Evolutionary conservation across 2,113 vertebrate species (phyloP).

Genomic region (Brachyhypopomus gauderio): DNA sequence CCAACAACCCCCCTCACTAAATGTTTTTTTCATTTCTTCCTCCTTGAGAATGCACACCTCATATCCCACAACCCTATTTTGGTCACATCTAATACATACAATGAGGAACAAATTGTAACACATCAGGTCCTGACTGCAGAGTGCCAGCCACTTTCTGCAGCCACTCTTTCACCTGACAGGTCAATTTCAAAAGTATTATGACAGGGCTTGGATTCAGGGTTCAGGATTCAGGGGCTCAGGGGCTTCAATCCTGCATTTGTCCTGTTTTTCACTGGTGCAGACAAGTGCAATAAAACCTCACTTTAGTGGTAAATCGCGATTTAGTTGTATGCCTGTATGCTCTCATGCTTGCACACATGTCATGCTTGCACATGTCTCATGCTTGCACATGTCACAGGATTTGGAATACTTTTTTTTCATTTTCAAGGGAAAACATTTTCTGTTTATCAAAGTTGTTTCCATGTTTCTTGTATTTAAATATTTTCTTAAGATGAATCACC

Average conservation of each 20-base stretch:
- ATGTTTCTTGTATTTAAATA: neutral
- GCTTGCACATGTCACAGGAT: neutral
- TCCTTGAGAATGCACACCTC: slow-evolving; percentile 82
- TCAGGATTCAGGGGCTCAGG: neutral
- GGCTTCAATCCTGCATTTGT: neutral
- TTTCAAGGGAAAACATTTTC: neutral
- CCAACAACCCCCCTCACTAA: slow-evolving; percentile 86
- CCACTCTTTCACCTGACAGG: neutral
- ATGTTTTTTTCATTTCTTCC: slow-evolving; percentile 81
- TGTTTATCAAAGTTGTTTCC: neutral
- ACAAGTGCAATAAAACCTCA: neutral
- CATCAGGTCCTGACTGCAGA: neutral
- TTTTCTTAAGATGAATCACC: neutral
- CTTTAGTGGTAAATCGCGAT: neutral
- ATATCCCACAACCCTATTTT: slow-evolving; percentile 84
- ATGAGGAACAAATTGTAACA: slow-evolving; percentile 74
- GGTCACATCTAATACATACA: slow-evolving; percentile 77
- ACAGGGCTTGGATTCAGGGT: too few species aligned
- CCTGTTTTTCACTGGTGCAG: neutral
- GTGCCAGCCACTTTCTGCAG: neutral
- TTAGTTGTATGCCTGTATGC: too few species aligned
- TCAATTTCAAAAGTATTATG: neutral
- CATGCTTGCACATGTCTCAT: neutral
- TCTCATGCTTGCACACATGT: neutral
- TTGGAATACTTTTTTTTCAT: neutral